Percentiles rank a stretch among this genome's conserved stretches.
phyloP scores from a whole-genome alignment of 2,797 vertebrate species.

The Ptychadena robeensis region DNA sequence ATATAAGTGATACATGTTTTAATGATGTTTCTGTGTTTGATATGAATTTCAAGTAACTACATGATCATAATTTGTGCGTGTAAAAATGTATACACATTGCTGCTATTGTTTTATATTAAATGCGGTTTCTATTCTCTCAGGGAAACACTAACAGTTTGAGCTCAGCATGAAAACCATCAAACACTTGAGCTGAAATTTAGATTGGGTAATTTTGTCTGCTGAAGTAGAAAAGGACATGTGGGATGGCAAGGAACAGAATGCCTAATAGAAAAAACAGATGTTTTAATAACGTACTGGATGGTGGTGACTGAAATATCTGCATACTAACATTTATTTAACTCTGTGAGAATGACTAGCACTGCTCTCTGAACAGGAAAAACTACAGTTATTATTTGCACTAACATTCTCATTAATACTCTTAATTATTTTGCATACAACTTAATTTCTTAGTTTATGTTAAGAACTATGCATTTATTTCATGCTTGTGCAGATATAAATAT shows the following conservation, averaged over 20 bases:
- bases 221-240: constrained; percentile 81
- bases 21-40: constrained; percentile 26
- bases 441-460: too few relatives aligned
- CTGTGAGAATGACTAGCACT: constrained; percentile 23
- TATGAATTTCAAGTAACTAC: constrained; percentile 11
- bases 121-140: constrained; percentile 81
- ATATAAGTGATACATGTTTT: constrained; percentile 18
- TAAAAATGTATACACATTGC: constrained; percentile 76
- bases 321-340: constrained; percentile 59
- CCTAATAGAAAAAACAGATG: constrained; percentile 79
- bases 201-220: constrained; percentile 83
- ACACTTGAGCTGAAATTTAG: constrained; percentile 86
- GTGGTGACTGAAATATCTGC: constrained; percentile 67
- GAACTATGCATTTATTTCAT: too few relatives aligned
- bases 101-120: constrained; percentile 84
- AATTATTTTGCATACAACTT: too few relatives aligned
- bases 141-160: constrained; percentile 83
- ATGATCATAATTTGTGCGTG: constrained; percentile 67
- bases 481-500: too few relatives aligned
- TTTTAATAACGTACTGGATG: constrained; percentile 79
- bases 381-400: not conserved
- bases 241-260: constrained; percentile 75
- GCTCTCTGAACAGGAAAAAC: not conserved
- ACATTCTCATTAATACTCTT: too few relatives aligned
- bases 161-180: constrained; percentile 84